Evolutionary conservation across 92 coral and sea anemone genomes (phyloP).

Genomic region (Paramuricea clavata): DNA sequence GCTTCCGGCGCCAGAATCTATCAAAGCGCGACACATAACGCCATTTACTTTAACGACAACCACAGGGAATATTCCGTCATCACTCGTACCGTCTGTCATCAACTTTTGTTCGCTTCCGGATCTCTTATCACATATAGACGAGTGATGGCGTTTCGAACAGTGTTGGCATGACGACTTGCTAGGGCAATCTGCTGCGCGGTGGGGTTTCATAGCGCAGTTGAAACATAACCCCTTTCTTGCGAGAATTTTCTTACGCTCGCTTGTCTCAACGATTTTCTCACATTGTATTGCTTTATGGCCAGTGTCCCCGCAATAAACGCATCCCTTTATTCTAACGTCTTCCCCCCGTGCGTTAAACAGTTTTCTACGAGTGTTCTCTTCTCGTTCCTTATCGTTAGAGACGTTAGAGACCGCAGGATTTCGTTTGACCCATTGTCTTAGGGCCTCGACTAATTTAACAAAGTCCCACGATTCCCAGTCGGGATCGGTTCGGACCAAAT

Average conservation of each 20-base stretch:
- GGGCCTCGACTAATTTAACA: too few relatives aligned
- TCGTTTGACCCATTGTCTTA: too few relatives aligned
- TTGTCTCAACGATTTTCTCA: not conserved
- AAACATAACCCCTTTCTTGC: constrained; percentile 10
- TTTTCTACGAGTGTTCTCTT: not conserved
- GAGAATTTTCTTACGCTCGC: not conserved
- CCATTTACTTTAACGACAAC: constrained; percentile 8
- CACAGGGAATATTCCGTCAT: constrained; percentile 29
- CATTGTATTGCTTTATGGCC: not conserved
- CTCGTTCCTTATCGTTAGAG: too few relatives aligned
- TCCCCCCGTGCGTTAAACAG: not conserved
- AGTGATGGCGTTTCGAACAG: constrained; percentile 16
- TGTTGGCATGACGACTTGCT: constrained; percentile 3
- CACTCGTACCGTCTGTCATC: constrained; percentile 18
- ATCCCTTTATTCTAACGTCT: not conserved
- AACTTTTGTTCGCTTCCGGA: not conserved
- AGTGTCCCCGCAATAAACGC: constrained; percentile 7
- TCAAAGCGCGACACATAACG: not conserved
- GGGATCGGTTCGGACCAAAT: too few relatives aligned
- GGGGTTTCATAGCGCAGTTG: not conserved
- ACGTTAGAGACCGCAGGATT: too few relatives aligned
- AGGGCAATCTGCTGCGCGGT: constrained; percentile 19
- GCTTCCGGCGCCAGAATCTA: constrained; percentile 44
- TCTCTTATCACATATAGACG: constrained; percentile 2
- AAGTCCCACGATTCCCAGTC: too few relatives aligned